Conservation (phyloP, 2,113 vertebrate genomes). For the Cnemophilus loriae region DNA sequence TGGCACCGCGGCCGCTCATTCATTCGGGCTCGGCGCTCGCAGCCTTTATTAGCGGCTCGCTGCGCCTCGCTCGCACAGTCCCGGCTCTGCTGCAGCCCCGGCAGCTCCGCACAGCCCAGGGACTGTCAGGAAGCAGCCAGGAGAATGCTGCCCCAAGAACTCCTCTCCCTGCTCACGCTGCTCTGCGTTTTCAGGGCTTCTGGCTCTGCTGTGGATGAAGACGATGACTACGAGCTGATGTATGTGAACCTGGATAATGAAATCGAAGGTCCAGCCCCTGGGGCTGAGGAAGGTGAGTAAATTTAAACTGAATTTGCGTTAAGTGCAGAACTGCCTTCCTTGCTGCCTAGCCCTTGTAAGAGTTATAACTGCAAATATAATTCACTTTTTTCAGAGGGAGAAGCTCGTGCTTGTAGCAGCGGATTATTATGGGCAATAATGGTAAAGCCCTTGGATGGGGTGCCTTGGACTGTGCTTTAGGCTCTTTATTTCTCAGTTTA, state of each 20-base stretch:
- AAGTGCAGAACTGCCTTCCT: background rate
- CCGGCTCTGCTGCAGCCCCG: background rate
- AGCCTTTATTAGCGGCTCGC: constrained; percentile 65
- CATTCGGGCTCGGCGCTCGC: constrained; percentile 24
- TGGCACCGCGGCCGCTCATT: constrained; percentile 80
- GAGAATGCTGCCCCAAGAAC: constrained; percentile 27
- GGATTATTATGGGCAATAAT: background rate
- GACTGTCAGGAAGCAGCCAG: background rate
- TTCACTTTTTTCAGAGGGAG: background rate
- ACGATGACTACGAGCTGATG: constrained; percentile 72
- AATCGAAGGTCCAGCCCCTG: constrained; percentile 78
- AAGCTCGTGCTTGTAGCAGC: background rate
- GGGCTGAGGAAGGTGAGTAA: constrained; percentile 74
- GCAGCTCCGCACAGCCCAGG: background rate
- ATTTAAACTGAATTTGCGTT: background rate
- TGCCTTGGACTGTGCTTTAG: background rate
- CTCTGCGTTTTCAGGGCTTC: constrained; percentile 65
- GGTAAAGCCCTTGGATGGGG: background rate
- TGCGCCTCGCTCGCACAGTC: background rate
- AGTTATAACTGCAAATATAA: background rate
- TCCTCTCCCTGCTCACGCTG: constrained; percentile 63
- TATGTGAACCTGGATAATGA: constrained; percentile 74
- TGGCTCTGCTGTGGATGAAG: constrained; percentile 28
- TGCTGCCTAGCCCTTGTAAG: background rate
- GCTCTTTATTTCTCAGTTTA: background rate